Conservation (phyloP, 2,797 vertebrate genomes). For the Vultur gryphus region DNA sequence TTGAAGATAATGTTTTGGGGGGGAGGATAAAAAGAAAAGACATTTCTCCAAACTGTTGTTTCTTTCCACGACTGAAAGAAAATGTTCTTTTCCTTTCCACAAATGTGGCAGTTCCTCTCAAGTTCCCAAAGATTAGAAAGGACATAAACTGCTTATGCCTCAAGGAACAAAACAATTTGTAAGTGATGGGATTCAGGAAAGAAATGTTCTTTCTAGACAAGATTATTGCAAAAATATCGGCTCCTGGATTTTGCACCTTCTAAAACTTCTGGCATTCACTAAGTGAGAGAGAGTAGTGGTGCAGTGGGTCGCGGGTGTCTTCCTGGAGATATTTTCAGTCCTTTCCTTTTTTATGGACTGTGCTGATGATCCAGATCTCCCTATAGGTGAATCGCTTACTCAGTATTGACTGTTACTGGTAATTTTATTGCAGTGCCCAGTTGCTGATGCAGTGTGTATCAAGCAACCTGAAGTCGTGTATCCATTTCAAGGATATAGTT, state of each 20-base stretch:
- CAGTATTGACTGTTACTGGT: background rate
- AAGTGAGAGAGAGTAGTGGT: background rate
- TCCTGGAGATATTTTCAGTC: background rate
- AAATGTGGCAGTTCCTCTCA: background rate
- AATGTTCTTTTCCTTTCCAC: background rate
- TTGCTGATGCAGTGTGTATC: background rate
- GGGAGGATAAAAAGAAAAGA: background rate
- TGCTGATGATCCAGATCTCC: background rate
- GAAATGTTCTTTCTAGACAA: background rate
- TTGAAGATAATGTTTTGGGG: background rate
- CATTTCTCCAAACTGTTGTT: background rate
- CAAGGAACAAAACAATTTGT: background rate
- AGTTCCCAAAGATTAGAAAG: background rate
- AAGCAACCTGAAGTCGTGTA: background rate
- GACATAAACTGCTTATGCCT: background rate
- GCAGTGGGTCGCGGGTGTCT: accelerated
- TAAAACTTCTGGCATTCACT: background rate
- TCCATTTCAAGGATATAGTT: background rate
- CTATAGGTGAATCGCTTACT: background rate
- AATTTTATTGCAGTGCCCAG: background rate
- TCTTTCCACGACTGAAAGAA: background rate
- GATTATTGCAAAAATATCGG: background rate
- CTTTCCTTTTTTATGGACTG: background rate
- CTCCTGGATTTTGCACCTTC: background rate
- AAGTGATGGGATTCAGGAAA: background rate